Base-by-base conservation (phyloP, 2,113 vertebrate species). In the Pleuronectes platessa region DNA sequence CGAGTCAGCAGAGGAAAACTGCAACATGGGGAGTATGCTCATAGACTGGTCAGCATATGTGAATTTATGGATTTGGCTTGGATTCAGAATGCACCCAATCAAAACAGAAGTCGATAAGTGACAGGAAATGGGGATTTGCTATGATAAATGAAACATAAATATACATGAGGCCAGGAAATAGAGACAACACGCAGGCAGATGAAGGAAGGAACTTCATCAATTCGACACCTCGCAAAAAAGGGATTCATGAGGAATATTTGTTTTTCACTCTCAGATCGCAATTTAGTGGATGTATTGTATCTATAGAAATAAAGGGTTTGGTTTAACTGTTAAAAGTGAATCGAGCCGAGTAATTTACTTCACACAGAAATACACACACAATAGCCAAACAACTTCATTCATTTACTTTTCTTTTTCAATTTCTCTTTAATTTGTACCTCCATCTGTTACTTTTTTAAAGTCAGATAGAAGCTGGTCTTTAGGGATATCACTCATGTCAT, bases 1-100 rank as follows among this genome's bases (percentile, higher is more conserved):
- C 55, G 15, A 77, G 70, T 86, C 86, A 90, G 85, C 86, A 82
- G 72, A 85, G 45, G 51, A 71, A 83, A 88, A 73, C 63, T 78
- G 72, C 79, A 81, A 72, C 51, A 10, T 55, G 63, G 20, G 58
- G 74, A 59, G 13, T 68, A 55, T 51, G 40, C 65, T 69, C 61
- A 78, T 68, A 67, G 55, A 76, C 59, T 61, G 71, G 80, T 80
- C 81, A 86, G 68, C 62, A 61, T 42, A 17, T 23, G 14, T 63
- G 55, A 61, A 75, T 73, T 75, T 78, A 75, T 63, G 60, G 54
- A 31, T 79, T 64, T n/a, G 15, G 0, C 26, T 15, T 24, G 62
- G 61, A 84, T 67, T 56, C 53, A 59, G 21, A 74, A 0, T 21
- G 21, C 45, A 37, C 18, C 20, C 35, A 27, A 71, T 31, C 37